Base-by-base conservation (phyloP, 2,888 invertebrate species). In the Globia sparganii region DNA sequence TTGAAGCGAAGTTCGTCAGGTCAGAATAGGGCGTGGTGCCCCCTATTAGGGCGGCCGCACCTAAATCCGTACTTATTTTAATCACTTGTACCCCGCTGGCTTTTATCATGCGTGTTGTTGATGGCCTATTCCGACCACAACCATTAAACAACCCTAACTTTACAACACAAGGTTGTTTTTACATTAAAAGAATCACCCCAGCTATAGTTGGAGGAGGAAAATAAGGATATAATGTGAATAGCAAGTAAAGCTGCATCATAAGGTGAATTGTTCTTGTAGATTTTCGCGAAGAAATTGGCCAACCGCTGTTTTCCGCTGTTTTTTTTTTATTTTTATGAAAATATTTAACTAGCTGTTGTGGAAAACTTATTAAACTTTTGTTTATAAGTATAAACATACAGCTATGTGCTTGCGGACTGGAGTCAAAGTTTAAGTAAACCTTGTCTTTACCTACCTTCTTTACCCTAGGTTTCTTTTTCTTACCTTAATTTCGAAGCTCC, bases 11-110 rank as follows among this genome's bases (percentile, higher is more conserved):
- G 84, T 91, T 90, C 88, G 90, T 85, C 87, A 90, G 87, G 90
- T 86, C 86, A 88, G 79, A 84, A 81, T 85, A 80, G 90, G 91
- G 92, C 90, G 92, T 90, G 92, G 91, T 88, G 86, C 87, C 87
- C 88, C 89, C 92, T 91, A 92, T 93, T 92, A 92, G 89, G 91
- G 90, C 88, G 90, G 92, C 94, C 94, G 93, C 95, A 91, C 95
- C 95, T 93, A 94, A 95, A 95, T 95, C 94, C 94, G 92, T 94
- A 94, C 95, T 95, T 95, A 95, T 95, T 95, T 95, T 95, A 95
- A 95, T 95, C 95, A 95, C 95, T 93, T 91, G 92, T 91, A 90
- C 92, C 93, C 94, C 91, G 92, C 93, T 92, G 93, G 92, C 93
- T 93, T 93, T 93, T 94, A 94, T 95, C 94, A 94, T 94, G 93